These are phyloP conservation scores for Morelia viridis DNA, from an alignment of 2,797 vertebrate genomes.

Conservation along the genomic window DNA sequence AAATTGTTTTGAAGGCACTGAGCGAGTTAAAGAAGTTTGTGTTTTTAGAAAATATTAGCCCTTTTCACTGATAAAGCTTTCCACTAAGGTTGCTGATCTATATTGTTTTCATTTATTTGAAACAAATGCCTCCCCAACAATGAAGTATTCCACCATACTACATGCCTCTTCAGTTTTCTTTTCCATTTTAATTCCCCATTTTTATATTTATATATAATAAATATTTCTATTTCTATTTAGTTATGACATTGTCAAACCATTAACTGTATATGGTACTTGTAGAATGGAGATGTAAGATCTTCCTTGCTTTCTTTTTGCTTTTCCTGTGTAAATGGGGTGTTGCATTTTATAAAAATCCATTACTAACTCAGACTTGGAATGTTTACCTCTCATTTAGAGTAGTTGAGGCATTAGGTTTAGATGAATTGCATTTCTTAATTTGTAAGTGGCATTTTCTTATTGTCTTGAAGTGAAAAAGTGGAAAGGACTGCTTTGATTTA, in stretches of 20 bases:
- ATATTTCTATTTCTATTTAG: neutral
- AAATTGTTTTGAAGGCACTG: slow-evolving; percentile 41
- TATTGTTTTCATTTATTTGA: neutral
- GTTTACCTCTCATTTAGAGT: neutral
- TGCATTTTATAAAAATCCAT: neutral
- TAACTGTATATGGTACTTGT: neutral
- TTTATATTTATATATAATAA: neutral
- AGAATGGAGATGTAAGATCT: neutral
- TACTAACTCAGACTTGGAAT: neutral
- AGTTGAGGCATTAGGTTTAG: neutral
- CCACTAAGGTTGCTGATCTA: rapidly evolving
- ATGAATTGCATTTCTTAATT: no score
- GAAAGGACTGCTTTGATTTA: neutral
- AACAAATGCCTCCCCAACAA: neutral
- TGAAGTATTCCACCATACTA: neutral
- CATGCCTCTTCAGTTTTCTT: neutral
- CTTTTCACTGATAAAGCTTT: neutral
- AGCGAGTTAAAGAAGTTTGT: neutral
- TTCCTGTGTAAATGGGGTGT: neutral
- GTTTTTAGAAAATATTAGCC: neutral
- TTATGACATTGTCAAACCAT: neutral
- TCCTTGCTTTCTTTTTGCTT: neutral
- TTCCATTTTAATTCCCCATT: neutral
- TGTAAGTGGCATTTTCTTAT: neutral
- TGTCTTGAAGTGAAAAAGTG: neutral